Percentiles rank a stretch among this genome's conserved stretches.
phyloP scores from a whole-genome alignment of 2,797 vertebrate genomes.

The Platyrinchus mystaceus region DNA sequence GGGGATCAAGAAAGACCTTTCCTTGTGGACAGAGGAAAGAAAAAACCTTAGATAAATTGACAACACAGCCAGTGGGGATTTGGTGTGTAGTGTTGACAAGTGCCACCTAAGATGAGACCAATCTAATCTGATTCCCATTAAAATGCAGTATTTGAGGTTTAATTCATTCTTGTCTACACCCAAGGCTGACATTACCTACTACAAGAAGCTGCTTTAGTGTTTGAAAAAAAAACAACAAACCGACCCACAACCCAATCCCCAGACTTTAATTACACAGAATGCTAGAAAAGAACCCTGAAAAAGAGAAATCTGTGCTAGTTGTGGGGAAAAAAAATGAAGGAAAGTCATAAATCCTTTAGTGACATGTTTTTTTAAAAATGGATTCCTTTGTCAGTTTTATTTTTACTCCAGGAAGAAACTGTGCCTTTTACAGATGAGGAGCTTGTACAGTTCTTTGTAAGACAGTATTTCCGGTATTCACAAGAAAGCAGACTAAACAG shows the following conservation, averaged over 20 bases:
- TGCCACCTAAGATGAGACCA: conserved; percentile 40
- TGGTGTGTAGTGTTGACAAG: conserved; percentile 24
- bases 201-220: conserved; percentile 12
- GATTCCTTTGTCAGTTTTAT: conserved; percentile 63
- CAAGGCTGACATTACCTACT: neutral
- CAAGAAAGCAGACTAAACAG: conserved; percentile 9
- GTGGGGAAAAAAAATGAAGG: neutral
- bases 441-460: conserved; percentile 10
- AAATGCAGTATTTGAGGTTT: conserved; percentile 54
- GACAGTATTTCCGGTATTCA: neutral
- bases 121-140: conserved; percentile 63
- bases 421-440: conserved; percentile 48
- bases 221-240: conserved; percentile 37
- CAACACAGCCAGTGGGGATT: conserved; percentile 1
- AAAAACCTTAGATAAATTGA: conserved; percentile 50
- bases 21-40: conserved; percentile 7
- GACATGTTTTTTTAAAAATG: neutral
- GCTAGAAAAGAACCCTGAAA: conserved; percentile 11
- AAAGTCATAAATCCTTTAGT: neutral
- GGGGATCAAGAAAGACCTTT: neutral
- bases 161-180: conserved; percentile 40
- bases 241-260: neutral
- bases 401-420: conserved; percentile 45
- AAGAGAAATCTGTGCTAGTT: neutral
- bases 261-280: conserved; percentile 48